Percentiles rank a stretch among this genome's conserved stretches.
phyloP scores from a whole-genome alignment of 2,888 invertebrate species.

The Xestobium rufovillosum region DNA sequence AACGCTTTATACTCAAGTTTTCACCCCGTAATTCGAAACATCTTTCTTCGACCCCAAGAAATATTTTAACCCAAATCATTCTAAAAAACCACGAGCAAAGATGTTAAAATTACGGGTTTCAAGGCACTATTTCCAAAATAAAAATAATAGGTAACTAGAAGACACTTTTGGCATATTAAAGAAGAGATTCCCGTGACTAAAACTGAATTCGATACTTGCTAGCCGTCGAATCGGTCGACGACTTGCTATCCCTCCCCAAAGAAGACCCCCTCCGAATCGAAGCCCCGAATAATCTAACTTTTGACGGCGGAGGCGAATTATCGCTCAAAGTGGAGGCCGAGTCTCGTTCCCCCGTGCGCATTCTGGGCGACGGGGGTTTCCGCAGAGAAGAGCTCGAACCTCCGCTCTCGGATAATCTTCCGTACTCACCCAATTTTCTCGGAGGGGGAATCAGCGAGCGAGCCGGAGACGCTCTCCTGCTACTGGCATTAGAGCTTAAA shows the following conservation, averaged over 20 bases:
- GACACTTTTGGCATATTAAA: too few relatives aligned
- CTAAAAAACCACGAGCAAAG: too few relatives aligned
- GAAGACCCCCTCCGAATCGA: conserved; percentile 50
- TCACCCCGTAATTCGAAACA: too few relatives aligned
- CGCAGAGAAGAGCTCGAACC: conserved; percentile 36
- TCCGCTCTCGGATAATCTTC: conserved; percentile 49
- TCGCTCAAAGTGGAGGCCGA: conserved; percentile 50
- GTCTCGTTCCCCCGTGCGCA: conserved; percentile 44
- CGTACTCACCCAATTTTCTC: conserved; percentile 51
- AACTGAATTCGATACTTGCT: conserved; percentile 71
- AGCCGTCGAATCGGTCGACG: conserved; percentile 47
- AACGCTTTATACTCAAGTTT: too few relatives aligned
- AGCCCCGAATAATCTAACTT: conserved; percentile 42
- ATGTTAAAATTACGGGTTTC: too few relatives aligned
- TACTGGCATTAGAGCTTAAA: conserved; percentile 40
- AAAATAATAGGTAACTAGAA: too few relatives aligned
- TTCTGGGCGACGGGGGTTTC: conserved; percentile 38
- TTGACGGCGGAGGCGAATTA: conserved; percentile 56
- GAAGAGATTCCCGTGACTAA: conserved; percentile 43
- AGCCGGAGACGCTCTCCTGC: conserved; percentile 43
- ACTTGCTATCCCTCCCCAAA: conserved; percentile 48
- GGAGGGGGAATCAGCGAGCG: conserved; percentile 49
- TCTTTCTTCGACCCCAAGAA: too few relatives aligned
- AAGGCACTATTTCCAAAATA: too few relatives aligned
- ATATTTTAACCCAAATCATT: too few relatives aligned